Evolutionary conservation across 1,140 invertebrate genomes (phyloP), one percentile per base, ranked within the genome.

Genomic region (Musca domestica): DNA sequence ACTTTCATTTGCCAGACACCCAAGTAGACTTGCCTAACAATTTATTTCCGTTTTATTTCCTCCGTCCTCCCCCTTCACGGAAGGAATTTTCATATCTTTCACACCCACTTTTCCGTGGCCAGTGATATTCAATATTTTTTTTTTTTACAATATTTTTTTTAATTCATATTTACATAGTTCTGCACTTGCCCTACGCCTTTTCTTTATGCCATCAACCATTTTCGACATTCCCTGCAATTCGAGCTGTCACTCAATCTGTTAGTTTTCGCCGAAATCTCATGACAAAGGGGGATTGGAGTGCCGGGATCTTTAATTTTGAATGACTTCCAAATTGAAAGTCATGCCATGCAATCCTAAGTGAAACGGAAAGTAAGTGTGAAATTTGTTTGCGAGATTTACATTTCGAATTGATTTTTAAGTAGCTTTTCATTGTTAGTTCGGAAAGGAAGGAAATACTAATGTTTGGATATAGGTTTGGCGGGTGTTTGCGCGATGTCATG

Each of bases 21-120:
- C 27, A 61, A 15, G 56, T 61, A 19, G 34, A 61, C 27, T 61
- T 61, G 19, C n/a, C 56, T 61, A 61, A 61, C 56, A 61, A 61
- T 34, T 19, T 19, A 61, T 61, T 61, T 61, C 56, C 56, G 56
- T 61, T 61, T 4, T 17, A 19, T 5, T 27, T 58, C 23, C 27
- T 58, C 23, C n/a, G n/a, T n/a, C n/a, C n/a, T n/a, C n/a, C n/a
- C n/a, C n/a, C n/a, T n/a, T n/a, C n/a, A n/a, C n/a, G n/a, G n/a
- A n/a, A n/a, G n/a, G n/a, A n/a, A n/a, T 34, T 17, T 61, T 34
- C 27, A 34, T 34, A 61, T 34, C 27, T 9, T 61, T 61, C 56
- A 58, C 54, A 58, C 54, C 23, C 25, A 27, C 51, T 23, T 54
- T 54, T 51, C 2, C 17, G 19, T 48, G 10, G 15, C 23, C 27